phyloP scores from a whole-genome alignment of 2,113 vertebrate genomes.

The Euleptes europaea region DNA sequence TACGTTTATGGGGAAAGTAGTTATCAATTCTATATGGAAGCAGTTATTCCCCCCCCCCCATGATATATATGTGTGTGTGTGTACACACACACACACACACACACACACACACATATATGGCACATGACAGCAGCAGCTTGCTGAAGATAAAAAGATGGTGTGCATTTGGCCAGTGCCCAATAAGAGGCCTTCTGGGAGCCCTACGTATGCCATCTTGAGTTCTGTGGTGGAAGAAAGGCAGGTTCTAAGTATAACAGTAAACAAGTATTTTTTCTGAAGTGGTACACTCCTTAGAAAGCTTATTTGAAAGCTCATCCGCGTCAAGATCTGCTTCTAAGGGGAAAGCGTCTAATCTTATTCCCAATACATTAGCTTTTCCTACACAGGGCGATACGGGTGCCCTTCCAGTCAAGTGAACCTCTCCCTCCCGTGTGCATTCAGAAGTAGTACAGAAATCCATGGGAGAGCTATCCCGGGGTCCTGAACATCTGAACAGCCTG shows the following conservation, averaged over 20 bases:
- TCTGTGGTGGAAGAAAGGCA: too few relatives aligned
- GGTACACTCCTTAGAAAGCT: not conserved
- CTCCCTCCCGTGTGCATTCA: not conserved
- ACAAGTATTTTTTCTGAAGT: not conserved
- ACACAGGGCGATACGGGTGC: not conserved
- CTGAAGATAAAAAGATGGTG: too few relatives aligned
- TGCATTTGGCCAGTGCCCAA: too few relatives aligned
- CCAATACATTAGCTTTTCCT: not conserved
- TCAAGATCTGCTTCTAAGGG: not conserved
- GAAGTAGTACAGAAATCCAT: not conserved
- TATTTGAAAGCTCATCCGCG: not conserved
- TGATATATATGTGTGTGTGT: not conserved
- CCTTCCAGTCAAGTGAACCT: not conserved
- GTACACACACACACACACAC: too few relatives aligned
- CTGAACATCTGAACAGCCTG: not conserved
- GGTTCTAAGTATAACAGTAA: too few relatives aligned
- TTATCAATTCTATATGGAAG: slow-evolving; percentile 25
- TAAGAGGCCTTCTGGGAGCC: too few relatives aligned
- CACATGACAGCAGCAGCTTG: too few relatives aligned
- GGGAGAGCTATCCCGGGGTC: not conserved
- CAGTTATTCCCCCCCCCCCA: not conserved
- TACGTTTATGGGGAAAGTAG: slow-evolving; percentile 5
- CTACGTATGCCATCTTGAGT: too few relatives aligned
- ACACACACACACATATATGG: too few relatives aligned
- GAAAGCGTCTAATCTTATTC: not conserved